These are phyloP conservation scores for Acronicta aceris DNA, from an alignment of 2,888 invertebrate species.

Conservation along the genomic window DNA sequence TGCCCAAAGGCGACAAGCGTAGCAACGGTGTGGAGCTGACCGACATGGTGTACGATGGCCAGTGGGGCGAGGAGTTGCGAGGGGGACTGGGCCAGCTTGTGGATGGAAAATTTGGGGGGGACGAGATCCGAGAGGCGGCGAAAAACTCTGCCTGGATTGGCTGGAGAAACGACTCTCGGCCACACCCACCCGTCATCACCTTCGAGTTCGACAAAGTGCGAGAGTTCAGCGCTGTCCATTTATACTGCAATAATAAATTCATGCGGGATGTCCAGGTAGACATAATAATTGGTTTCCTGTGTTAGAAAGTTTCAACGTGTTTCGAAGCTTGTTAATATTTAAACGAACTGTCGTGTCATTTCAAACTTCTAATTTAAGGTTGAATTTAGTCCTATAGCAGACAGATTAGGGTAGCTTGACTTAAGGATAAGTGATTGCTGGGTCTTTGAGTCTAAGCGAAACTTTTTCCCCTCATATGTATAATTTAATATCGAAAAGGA, in stretches of 20 bases:
- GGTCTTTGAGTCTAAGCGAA: too few relatives aligned
- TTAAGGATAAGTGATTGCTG: neutral
- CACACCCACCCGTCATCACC: conserved; percentile 91
- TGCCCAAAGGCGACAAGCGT: conserved; percentile 96
- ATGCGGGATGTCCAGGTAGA: conserved; percentile 94
- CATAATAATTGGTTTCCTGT: conserved; percentile 1
- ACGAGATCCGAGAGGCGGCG: conserved; percentile 90
- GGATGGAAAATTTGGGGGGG: conserved; percentile 94
- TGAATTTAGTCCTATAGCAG: conserved; percentile 20
- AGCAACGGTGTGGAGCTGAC: conserved; percentile 94
- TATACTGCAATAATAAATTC: conserved; percentile 96
- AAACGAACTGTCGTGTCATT: conserved; percentile 27
- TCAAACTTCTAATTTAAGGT: conserved; percentile 24
- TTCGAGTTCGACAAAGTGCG: conserved; percentile 96
- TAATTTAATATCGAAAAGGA: too few relatives aligned
- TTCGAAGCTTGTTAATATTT: conserved; percentile 32
- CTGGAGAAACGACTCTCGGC: conserved; percentile 94
- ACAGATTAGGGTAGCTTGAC: neutral
- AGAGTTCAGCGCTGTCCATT: conserved; percentile 94
- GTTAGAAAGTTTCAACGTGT: conserved; percentile 25
- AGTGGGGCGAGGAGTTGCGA: conserved; percentile 93
- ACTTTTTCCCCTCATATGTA: too few relatives aligned
- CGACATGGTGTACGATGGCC: conserved; percentile 96
- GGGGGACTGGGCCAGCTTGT: conserved; percentile 96
- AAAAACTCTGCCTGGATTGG: conserved; percentile 95